These are phyloP conservation scores for Triplophysa rosa DNA, from an alignment of 2,113 vertebrate species.

Conservation along the genomic window DNA sequence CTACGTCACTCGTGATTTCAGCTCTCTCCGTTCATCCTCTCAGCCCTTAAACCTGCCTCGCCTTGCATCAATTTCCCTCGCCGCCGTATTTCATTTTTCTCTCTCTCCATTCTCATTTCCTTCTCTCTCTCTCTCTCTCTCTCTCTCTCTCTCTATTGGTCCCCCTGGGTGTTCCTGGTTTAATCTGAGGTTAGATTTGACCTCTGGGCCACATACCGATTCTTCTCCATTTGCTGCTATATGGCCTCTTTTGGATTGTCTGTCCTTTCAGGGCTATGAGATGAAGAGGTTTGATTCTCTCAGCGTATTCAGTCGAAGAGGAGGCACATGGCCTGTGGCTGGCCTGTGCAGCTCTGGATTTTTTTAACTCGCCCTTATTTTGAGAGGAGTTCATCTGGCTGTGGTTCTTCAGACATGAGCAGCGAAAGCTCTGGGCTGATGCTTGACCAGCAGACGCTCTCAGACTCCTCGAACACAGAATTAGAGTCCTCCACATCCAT, in stretches of 20 bases:
- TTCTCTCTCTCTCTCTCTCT: conserved; percentile 45
- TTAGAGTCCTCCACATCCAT: conserved; percentile 27
- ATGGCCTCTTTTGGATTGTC: conserved; percentile 19
- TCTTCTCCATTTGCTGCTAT: conserved; percentile 34
- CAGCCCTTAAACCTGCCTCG: conserved; percentile 7
- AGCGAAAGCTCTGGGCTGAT: not conserved
- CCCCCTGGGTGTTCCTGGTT: conserved; percentile 47
- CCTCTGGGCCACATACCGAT: conserved; percentile 48
- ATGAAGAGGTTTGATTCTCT: conserved; percentile 39
- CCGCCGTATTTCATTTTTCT: conserved; percentile 16
- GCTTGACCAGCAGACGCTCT: conserved; percentile 31
- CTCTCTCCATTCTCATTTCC: conserved; percentile 17
- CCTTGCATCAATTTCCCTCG: conserved; percentile 35
- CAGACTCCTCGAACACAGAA: conserved; percentile 11
- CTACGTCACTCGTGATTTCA: conserved; percentile 36
- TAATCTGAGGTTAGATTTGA: conserved; percentile 59
- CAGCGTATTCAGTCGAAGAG: conserved; percentile 45
- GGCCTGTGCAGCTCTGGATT: conserved; percentile 29
- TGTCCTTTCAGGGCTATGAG: conserved; percentile 40
- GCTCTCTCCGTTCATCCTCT: conserved; percentile 35
- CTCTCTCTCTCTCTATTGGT: conserved; percentile 41
- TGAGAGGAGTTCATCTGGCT: conserved; percentile 37
- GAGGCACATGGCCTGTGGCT: conserved; percentile 37
- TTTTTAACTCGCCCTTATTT: conserved; percentile 20
- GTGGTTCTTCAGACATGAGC: conserved; percentile 30